Evolutionary conservation across 2,888 invertebrate species (phyloP).

Genomic region (Pomacea canaliculata): DNA sequence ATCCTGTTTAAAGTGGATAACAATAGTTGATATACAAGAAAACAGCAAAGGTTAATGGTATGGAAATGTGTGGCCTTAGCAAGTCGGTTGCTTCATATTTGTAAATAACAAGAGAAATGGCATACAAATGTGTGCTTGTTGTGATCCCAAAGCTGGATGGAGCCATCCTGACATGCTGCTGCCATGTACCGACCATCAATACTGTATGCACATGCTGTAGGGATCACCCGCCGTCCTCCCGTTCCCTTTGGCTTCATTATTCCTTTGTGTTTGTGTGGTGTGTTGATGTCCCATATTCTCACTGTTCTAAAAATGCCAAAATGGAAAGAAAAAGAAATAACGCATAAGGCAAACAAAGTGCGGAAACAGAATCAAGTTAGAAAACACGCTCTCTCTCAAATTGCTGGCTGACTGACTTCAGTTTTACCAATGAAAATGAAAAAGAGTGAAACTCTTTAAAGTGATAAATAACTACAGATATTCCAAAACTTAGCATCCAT

Average conservation of each 20-base stretch:
- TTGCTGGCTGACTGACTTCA: no score
- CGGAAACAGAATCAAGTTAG: background rate
- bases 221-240: conserved; percentile 85
- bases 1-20: no score
- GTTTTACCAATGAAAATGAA: no score
- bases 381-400: background rate
- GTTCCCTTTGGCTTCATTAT: conserved; percentile 82
- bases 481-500: no score
- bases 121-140: conserved; percentile 82
- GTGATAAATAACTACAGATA: no score
- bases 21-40: no score
- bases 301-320: conserved; percentile 76
- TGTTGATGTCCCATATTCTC: conserved; percentile 88
- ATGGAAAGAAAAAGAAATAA: background rate
- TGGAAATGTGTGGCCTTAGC: no score
- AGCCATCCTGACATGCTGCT: conserved; percentile 94
- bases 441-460: no score
- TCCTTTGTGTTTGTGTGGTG: conserved; percentile 78
- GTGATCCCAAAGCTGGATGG: conserved; percentile 97
- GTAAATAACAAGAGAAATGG: conserved; percentile 6
- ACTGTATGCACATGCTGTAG: conserved; percentile 86
- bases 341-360: background rate
- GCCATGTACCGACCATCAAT: conserved; percentile 89
- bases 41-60: no score
- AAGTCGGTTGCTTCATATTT: no score